phyloP scores from a whole-genome alignment of 1,140 invertebrate species.

The Oryctes rhinoceros region DNA sequence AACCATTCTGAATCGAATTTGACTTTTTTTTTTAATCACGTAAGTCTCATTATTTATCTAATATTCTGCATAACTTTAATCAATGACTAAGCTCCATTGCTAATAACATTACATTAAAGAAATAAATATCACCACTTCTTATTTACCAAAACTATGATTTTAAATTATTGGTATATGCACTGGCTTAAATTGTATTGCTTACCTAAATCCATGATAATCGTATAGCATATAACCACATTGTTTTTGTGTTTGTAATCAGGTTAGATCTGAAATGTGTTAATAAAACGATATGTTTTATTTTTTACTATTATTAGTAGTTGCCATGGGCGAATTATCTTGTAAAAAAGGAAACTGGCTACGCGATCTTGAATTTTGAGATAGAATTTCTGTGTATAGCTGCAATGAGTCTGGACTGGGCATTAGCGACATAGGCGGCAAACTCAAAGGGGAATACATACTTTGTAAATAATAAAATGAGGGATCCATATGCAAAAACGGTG shows the following conservation, averaged over 20 bases:
- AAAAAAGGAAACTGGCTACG: slow-evolving; percentile 49
- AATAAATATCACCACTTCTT: too few species aligned
- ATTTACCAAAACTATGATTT: too few species aligned
- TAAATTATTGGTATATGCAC: too few species aligned
- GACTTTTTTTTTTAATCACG: too few species aligned
- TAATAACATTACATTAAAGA: too few species aligned
- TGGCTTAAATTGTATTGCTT: too few species aligned
- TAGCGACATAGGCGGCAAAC: slow-evolving; percentile 51
- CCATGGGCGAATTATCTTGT: slow-evolving; percentile 24
- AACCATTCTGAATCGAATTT: too few species aligned
- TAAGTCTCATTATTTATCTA: too few species aligned
- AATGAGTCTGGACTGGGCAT: slow-evolving; percentile 58
- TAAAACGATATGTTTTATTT: slow-evolving; percentile 5
- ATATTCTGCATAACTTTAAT: too few species aligned
- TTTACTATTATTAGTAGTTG: slow-evolving; percentile 38
- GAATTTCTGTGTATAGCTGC: slow-evolving; percentile 62
- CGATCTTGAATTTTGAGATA: slow-evolving; percentile 51
- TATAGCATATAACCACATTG: background rate
- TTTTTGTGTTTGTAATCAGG: background rate
- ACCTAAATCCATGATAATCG: too few species aligned
- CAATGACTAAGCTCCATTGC: too few species aligned
- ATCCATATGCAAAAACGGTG: slow-evolving; percentile 50
- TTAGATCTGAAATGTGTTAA: background rate
- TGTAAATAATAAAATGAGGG: slow-evolving; percentile 58
- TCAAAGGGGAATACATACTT: slow-evolving; percentile 50